phyloP scores from a whole-genome alignment of 2,113 vertebrate genomes.

The Xiphorhynchus elegans region DNA sequence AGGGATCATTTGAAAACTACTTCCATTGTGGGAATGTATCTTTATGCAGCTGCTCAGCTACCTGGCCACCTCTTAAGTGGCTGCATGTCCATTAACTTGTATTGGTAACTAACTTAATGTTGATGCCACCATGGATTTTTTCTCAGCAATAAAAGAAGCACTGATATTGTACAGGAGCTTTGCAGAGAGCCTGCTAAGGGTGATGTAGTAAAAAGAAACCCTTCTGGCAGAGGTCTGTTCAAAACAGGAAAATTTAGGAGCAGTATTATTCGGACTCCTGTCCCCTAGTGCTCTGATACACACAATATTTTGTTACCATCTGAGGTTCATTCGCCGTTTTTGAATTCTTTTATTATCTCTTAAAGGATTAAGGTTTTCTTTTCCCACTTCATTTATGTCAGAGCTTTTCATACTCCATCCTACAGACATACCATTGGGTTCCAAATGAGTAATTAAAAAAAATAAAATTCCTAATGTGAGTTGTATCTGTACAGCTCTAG shows the following conservation, averaged over 20 bases:
- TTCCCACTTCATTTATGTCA: neutral
- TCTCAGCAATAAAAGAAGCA: neutral
- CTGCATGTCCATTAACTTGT: accelerated
- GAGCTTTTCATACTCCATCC: neutral
- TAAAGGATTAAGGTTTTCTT: neutral
- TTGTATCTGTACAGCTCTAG: neutral
- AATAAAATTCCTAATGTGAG: neutral
- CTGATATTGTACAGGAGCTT: neutral
- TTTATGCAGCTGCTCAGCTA: neutral
- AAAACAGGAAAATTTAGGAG: neutral
- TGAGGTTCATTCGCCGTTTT: neutral
- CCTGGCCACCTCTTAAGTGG: neutral
- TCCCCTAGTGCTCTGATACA: neutral
- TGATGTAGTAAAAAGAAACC: neutral
- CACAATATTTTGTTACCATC: neutral
- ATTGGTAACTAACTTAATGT: neutral
- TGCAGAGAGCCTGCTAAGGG: neutral
- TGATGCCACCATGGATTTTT: neutral
- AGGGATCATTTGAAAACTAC: neutral
- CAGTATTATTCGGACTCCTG: neutral
- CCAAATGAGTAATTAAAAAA: neutral
- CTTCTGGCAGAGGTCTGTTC: neutral
- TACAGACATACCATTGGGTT: neutral
- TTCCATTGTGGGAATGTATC: neutral
- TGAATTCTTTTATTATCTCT: neutral